Percentiles rank a stretch among this genome's conserved stretches.
phyloP scores from a whole-genome alignment of 1,140 invertebrate genomes.

The Dendroctonus valens region DNA sequence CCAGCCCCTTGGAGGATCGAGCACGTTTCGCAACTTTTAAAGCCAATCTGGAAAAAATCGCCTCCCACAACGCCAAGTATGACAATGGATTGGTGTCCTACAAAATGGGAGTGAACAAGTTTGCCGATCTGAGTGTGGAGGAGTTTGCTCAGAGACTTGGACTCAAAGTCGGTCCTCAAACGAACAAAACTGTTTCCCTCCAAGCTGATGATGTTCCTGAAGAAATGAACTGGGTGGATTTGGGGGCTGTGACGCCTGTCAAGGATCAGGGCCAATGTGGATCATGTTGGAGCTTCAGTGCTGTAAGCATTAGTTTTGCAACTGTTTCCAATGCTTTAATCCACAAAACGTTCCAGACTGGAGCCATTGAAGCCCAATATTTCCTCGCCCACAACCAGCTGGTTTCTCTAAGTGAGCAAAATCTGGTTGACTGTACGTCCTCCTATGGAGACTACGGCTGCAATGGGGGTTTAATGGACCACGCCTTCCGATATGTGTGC shows the following conservation, averaged over 20 bases:
- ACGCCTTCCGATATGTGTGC: slow-evolving; percentile 14
- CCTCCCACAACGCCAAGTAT: slow-evolving; percentile 74
- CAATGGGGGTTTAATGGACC: slow-evolving; percentile 18
- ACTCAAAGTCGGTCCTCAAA: slow-evolving; percentile 76
- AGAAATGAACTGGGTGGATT: slow-evolving; percentile 41
- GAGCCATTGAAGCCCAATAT: slow-evolving; percentile 91
- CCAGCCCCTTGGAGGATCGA: too few species aligned
- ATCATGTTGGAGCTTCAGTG: slow-evolving; percentile 58
- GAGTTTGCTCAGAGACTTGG: slow-evolving; percentile 63
- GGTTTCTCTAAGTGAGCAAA: slow-evolving; percentile 93
- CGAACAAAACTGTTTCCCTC: slow-evolving; percentile 1
- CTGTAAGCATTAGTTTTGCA: slow-evolving; percentile 42
- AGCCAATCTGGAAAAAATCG: slow-evolving; percentile 80
- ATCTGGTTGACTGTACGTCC: slow-evolving; percentile 68
- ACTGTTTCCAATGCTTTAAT: neutral
- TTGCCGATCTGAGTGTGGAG: slow-evolving; percentile 78
- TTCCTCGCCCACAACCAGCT: slow-evolving; percentile 79
- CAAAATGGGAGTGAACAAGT: slow-evolving; percentile 74
- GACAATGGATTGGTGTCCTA: slow-evolving; percentile 64
- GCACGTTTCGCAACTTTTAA: slow-evolving; percentile 61
- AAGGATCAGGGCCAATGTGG: slow-evolving; percentile 48
- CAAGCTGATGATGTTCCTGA: slow-evolving; percentile 26
- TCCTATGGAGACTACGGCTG: slow-evolving; percentile 22
- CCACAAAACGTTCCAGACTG: slow-evolving; percentile 63
- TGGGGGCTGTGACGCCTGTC: slow-evolving; percentile 43